Evolutionary conservation across 2,113 vertebrate species (phyloP).

Genomic region (Psilopogon haemacephalus): DNA sequence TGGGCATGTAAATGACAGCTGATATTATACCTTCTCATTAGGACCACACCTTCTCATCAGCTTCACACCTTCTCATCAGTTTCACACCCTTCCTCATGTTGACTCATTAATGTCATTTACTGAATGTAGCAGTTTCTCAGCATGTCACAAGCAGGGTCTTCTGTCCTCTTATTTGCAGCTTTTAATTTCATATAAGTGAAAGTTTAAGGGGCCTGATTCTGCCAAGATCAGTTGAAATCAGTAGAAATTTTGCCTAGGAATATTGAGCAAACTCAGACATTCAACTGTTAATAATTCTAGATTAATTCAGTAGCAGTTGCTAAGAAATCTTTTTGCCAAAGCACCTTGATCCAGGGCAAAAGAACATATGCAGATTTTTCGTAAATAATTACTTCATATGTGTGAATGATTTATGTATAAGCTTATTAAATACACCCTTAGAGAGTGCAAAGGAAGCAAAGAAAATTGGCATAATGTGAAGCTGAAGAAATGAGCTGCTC

Average conservation of each 20-base stretch:
- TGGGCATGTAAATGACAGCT: neutral
- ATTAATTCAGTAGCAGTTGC: neutral
- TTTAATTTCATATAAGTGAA: neutral
- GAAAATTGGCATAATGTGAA: neutral
- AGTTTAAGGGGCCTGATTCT: conserved; percentile 1
- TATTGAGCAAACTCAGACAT: neutral
- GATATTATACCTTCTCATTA: neutral
- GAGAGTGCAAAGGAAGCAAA: conserved; percentile 14
- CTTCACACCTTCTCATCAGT: neutral
- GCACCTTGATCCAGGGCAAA: neutral
- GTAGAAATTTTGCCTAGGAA: neutral
- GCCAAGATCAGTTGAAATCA: neutral
- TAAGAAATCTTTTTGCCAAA: neutral
- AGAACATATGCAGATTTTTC: neutral
- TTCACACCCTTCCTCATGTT: neutral
- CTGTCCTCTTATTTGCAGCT: neutral
- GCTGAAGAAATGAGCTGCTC: conserved; percentile 8
- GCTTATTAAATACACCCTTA: conserved; percentile 1
- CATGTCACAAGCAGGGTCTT: neutral
- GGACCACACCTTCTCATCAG: neutral
- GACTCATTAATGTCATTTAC: neutral
- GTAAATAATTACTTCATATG: neutral
- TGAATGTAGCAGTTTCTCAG: neutral
- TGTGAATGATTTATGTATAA: conserved; percentile 25
- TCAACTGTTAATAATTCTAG: neutral